Base-by-base conservation (phyloP, 2,797 vertebrate species). In the Cyprinodon diabolis region DNA sequence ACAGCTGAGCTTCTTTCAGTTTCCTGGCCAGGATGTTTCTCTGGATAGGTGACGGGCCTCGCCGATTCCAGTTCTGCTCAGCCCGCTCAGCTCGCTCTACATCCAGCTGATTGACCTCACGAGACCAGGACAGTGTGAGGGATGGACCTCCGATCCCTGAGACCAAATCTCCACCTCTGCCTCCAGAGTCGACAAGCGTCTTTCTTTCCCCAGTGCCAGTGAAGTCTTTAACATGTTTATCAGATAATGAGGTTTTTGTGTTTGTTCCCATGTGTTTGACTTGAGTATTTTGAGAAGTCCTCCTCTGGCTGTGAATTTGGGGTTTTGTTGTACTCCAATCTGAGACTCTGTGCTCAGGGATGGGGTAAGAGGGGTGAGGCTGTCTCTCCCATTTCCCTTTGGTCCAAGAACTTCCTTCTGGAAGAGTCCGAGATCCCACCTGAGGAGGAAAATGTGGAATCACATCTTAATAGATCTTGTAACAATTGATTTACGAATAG, bases 1-100 rank as follows among this genome's bases (percentile, higher is more conserved):
- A 81, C 10, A 93, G 93, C 87, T 93, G 93, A 2, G 91, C 86
- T 84, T 97, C 96, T 78, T 93, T 94, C 60, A 95, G 87, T 90
- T 97, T 94, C 56, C 96, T 94, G 0, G 90, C 94, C 76, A 96
- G 81, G 45, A 95, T 77, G 14, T 95, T 95, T 82, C 93, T 95
- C 86, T 96, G 95, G 74, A 96, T 96, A 0, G 97, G 96, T 0
- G 96, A 98, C 0, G 96, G 95, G 14, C 97, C 97, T 1, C 96
- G 96, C 6, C 94, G 95, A 75, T 91, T 93, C 93, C 96, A 95
- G 83, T 93, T 95, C 57, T 93, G 93, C 83, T 97, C 97, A 0
- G 91, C 90, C 47, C 94, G 94, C 71, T 96, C 96, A 15, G 84
- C 89, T 3, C 80, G 77, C 63, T 89, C 94, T 81, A 76, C 75